Conservation (phyloP, 2,113 vertebrate species). For the Tyto alba region DNA sequence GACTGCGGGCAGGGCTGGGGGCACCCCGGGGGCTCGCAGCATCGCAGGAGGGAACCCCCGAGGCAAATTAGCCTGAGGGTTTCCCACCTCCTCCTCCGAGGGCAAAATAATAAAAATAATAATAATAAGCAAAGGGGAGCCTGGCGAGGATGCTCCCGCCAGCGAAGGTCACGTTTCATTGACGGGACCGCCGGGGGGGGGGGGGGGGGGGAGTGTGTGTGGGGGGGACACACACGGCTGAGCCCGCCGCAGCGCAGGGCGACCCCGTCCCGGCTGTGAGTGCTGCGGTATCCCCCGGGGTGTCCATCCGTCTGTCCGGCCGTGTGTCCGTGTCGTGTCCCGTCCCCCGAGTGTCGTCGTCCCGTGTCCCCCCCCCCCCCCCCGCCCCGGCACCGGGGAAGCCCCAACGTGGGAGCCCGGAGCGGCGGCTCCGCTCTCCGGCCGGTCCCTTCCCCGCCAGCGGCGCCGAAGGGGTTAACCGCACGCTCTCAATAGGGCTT, state of each 20-base stretch:
- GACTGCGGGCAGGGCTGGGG: neutral
- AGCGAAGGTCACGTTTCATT: neutral
- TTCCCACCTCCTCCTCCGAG: neutral
- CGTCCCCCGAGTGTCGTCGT: too few species aligned
- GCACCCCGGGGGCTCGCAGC: neutral
- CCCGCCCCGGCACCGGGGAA: neutral
- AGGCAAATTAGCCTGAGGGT: neutral
- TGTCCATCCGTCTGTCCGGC: too few species aligned
- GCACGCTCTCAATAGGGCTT: slow-evolving; percentile 73
- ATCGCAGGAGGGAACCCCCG: neutral
- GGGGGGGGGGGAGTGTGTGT: too few species aligned
- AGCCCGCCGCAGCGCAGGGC: neutral
- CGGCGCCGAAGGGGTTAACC: slow-evolving; percentile 72
- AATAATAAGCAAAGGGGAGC: neutral
- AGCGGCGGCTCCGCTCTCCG: neutral
- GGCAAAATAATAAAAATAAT: neutral
- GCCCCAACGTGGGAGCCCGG: neutral
- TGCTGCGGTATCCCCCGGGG: neutral
- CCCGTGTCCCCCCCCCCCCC: neutral
- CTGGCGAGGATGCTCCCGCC: neutral
- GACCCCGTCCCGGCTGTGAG: neutral
- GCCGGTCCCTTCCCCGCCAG: neutral
- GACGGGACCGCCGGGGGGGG: neutral
- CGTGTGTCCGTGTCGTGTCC: too few species aligned
- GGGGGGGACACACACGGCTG: too few species aligned